These are phyloP conservation scores for Megaleporinus macrocephalus DNA, from an alignment of 2,113 vertebrate genomes.

Conservation along the genomic window DNA sequence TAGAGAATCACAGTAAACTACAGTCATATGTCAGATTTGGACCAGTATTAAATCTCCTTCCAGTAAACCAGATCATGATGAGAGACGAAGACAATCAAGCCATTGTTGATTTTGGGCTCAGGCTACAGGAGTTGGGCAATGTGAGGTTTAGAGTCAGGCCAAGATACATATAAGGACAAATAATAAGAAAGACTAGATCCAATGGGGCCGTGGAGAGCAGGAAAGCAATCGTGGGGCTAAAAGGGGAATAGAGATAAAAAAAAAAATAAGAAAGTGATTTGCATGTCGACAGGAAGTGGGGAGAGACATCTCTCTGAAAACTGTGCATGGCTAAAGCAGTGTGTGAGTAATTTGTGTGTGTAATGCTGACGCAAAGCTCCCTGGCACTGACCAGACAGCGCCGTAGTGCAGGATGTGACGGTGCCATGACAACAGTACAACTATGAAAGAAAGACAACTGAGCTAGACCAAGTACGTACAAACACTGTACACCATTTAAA, in stretches of 20 bases:
- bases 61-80: background rate
- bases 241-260: background rate
- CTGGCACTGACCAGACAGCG: constrained; percentile 53
- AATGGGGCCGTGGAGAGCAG: background rate
- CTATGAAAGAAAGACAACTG: too few relatives aligned
- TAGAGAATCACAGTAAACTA: background rate
- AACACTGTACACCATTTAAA: too few relatives aligned
- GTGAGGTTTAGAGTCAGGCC: constrained; percentile 6
- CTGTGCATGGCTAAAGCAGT: background rate
- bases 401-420: constrained; percentile 66
- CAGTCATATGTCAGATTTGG: constrained; percentile 15
- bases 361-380: constrained; percentile 42
- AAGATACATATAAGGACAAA: background rate
- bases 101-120: constrained; percentile 36
- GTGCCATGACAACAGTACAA: constrained; percentile 49
- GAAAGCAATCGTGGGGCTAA: background rate
- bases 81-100: constrained; percentile 19
- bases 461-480: too few relatives aligned
- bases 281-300: background rate
- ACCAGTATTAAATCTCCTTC: constrained; percentile 11
- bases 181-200: constrained; percentile 24
- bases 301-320: background rate
- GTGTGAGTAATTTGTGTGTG: constrained; percentile 1
- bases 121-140: constrained; percentile 40
- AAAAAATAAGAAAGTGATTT: background rate